A percentile compares a stretch with the other conserved stretches of the same genome.
phyloP scores from a whole-genome alignment of 35 echinoderm and acorn worm genomes.

The Anneissia japonica region DNA sequence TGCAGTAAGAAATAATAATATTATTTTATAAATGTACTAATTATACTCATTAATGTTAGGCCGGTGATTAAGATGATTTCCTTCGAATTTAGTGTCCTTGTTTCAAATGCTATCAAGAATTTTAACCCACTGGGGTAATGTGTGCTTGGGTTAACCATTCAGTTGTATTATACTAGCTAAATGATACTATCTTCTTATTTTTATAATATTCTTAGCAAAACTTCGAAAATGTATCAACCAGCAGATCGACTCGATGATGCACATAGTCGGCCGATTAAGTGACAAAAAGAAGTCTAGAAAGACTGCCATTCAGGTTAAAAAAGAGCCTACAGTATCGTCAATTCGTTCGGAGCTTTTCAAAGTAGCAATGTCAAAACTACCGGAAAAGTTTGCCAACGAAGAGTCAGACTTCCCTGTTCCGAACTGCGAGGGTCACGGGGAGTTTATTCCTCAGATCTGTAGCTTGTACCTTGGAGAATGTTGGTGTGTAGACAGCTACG shows the following conservation, averaged over 20 bases:
- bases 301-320: not conserved
- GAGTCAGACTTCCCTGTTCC: not conserved
- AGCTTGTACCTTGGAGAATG: not conserved
- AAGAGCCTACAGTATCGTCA: not conserved
- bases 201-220: not conserved
- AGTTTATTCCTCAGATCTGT: not conserved
- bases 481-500: not conserved
- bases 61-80: no score
- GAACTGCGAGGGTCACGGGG: not conserved
- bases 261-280: not conserved
- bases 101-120: no score
- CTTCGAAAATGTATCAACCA: not conserved
- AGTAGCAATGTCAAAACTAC: not conserved
- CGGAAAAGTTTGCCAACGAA: not conserved
- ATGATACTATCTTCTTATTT: no score
- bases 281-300: not conserved
- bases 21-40: no score
- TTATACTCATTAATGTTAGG: no score
- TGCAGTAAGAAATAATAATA: not conserved
- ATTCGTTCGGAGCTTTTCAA: not conserved
- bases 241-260: not conserved
- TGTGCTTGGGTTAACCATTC: no score
- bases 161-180: no score
- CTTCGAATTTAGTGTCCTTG: no score
- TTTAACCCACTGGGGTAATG: no score